These are phyloP conservation scores for Acanthosoma haemorrhoidale DNA, from an alignment of 2,888 invertebrate species.

Conservation along the genomic window DNA sequence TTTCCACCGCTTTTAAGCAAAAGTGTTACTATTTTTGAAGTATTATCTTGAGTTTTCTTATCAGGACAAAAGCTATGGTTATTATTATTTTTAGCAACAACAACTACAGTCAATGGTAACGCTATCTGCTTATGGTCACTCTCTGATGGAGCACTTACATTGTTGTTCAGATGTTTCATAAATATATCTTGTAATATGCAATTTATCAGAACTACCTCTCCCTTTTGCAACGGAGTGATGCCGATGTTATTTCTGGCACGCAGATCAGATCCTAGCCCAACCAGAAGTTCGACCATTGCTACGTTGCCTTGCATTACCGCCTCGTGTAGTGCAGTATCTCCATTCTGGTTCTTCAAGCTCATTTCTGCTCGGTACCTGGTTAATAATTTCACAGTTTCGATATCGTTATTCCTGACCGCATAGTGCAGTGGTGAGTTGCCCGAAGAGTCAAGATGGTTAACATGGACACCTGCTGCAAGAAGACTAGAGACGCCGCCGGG, in stretches of 20 bases:
- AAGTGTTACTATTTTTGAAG: neutral
- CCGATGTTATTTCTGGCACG: neutral
- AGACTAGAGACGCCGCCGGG: neutral
- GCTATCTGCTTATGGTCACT: neutral
- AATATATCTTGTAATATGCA: too few species aligned
- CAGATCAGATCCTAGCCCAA: neutral
- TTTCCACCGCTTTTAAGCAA: neutral
- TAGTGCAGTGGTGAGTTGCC: neutral
- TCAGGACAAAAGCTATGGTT: neutral
- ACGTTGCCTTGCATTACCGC: neutral
- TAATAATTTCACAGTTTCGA: neutral
- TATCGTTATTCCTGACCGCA: neutral
- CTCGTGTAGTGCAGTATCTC: constrained; percentile 4
- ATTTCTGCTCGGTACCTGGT: neutral
- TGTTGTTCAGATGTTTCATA: neutral
- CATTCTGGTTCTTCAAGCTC: neutral
- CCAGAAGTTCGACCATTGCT: neutral
- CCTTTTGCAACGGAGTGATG: neutral
- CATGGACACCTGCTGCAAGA: neutral
- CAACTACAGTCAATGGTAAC: neutral
- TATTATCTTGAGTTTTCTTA: neutral
- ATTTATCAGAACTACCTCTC: neutral
- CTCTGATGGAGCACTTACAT: neutral
- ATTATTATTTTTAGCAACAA: neutral
- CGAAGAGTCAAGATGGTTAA: neutral